These are phyloP conservation scores for human (Homo sapiens) DNA, from an alignment of 2,113 vertebrate species.

Conservation along the genomic window GRCh38 chr13:76944501-76945000, in stretches of 20 bases:
- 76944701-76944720: background rate
- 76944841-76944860: background rate
- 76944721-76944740: background rate
- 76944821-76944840: background rate
- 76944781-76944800: background rate
- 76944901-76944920: background rate
- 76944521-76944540: slow-evolving; percentile 1
- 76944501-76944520: background rate
- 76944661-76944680: background rate
- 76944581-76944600: background rate
- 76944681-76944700: background rate
- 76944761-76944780: background rate
- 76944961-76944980: background rate
- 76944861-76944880: background rate
- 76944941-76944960: background rate
- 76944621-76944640: background rate
- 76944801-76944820: background rate
- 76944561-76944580: background rate
- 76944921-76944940: background rate
- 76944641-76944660: background rate
- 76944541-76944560: background rate
- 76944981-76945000: background rate
- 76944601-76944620: background rate
- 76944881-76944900: background rate
- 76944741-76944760: background rate